Base-by-base conservation (phyloP, 2,888 invertebrate genomes). In the Meliscaeva auricollis region DNA sequence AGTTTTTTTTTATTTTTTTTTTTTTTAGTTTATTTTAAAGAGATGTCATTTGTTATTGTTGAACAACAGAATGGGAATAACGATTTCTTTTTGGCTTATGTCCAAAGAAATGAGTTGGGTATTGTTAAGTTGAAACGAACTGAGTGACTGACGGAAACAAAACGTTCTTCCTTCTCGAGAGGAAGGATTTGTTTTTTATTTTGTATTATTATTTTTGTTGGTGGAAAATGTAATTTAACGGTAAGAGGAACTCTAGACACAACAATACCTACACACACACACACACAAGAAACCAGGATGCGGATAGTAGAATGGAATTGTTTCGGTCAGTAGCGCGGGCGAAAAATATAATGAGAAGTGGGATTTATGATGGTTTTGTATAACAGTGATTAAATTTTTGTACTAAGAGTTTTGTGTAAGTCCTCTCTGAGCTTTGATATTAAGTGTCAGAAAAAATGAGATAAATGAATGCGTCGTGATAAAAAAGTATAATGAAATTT, bases 41-140 rank as follows among this genome's bases (percentile, higher is more conserved):
- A 75, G 70, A 80, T 80, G 80, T 72, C 84, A 80, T 85, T 85
- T 81, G 85, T 85, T 85, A 81, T 85, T 81, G 85, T 73, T 85
- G 81, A 77, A 81, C 72, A 85, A 76, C 81, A 76, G 85, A 77
- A 81, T 73, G 85, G 46, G 81, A 85, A 77, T 81, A 83, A 83
- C 74, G 76, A 81, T 85, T 80, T 84, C 72, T 76, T 80, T 76
- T 77, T 81, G 85, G 85, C 85, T 76, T 69, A 70, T 81, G 81
- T 81, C 85, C 85, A 85, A 85, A 54, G 73, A 60, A 81, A 85
- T 85, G 81, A 85, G 76, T 77, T 81, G 76, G 68, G 68, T 76
- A 54, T 75, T 48, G 66, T 76, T 81, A 66, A 76, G 72, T 81
- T 72, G 76, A 76, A 76, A 44, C 30, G 46, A 77, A 35, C 17